phyloP scores from a whole-genome alignment of 2,113 vertebrate species.

The Petromus typicus region DNA sequence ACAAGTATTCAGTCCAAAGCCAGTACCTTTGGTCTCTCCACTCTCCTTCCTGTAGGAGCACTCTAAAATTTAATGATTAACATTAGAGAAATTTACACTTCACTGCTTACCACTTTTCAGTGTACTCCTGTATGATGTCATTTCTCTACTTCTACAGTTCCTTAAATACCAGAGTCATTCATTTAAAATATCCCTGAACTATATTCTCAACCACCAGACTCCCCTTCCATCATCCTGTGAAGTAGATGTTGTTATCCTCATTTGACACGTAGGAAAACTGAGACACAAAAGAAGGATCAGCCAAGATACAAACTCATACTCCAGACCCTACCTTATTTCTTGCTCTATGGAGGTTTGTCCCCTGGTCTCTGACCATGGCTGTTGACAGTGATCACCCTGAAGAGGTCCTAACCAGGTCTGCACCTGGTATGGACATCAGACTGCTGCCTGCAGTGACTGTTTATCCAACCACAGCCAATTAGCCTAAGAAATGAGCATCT shows the following conservation, averaged over 20 bases:
- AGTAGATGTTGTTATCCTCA: too few relatives aligned
- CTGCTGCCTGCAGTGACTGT: accelerated
- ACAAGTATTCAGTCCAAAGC: background rate
- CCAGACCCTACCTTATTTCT: background rate
- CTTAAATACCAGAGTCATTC: background rate
- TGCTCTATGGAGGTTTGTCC: background rate
- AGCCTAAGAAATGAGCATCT: background rate
- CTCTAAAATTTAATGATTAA: background rate
- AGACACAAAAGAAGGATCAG: background rate
- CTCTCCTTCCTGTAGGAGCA: background rate
- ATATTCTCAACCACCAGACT: background rate
- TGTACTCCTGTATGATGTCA: background rate
- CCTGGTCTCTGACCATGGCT: background rate
- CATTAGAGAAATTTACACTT: background rate
- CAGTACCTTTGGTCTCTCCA: background rate
- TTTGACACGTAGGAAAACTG: background rate
- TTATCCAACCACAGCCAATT: accelerated
- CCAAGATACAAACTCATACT: background rate
- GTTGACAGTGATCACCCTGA: background rate
- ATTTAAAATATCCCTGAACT: background rate
- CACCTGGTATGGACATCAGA: accelerated
- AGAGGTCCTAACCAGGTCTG: background rate
- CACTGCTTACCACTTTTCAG: background rate
- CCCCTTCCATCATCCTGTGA: background rate
- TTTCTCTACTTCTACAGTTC: background rate